A percentile compares a stretch with the other conserved stretches of the same genome.
Conservation (phyloP, 1,140 invertebrate genomes). For the Diorhabda elongata region DNA sequence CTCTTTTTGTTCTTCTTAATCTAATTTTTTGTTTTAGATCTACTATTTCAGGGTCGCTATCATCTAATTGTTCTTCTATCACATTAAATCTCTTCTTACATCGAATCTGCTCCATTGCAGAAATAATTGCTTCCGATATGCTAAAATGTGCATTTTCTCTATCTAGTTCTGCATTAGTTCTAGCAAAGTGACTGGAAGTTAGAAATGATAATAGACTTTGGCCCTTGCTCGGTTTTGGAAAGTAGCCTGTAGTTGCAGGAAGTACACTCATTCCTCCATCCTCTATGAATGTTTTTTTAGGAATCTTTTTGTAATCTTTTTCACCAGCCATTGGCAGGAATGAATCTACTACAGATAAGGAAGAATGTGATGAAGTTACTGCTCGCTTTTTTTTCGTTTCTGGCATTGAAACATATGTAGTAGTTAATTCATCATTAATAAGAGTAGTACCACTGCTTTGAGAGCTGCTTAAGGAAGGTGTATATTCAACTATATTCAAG, state of each 20-base stretch:
- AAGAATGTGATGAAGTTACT: conserved; percentile 25
- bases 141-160: conserved; percentile 85
- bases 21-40: conserved; percentile 63
- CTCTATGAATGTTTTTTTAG: conserved; percentile 62
- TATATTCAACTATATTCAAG: conserved; percentile 43
- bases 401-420: conserved; percentile 13
- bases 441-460: conserved; percentile 26
- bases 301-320: conserved; percentile 51
- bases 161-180: conserved; percentile 72
- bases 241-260: conserved; percentile 57
- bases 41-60: conserved; percentile 68
- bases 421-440: conserved; percentile 21
- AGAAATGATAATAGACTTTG: conserved; percentile 73
- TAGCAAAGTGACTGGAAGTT: conserved; percentile 65
- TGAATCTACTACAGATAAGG: conserved; percentile 38
- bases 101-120: conserved; percentile 72
- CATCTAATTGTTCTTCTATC: conserved; percentile 53
- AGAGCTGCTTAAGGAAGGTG: conserved; percentile 34
- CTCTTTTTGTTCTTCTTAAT: conserved; percentile 53
- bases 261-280: conserved; percentile 56
- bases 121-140: conserved; percentile 79
- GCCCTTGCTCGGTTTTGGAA: conserved; percentile 63
- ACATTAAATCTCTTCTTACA: conserved; percentile 45
- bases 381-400: conserved; percentile 16
- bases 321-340: conserved; percentile 50